These are phyloP conservation scores for Cephus pulcher DNA, from an alignment of 2,888 invertebrate genomes.

Conservation along the genomic window DNA sequence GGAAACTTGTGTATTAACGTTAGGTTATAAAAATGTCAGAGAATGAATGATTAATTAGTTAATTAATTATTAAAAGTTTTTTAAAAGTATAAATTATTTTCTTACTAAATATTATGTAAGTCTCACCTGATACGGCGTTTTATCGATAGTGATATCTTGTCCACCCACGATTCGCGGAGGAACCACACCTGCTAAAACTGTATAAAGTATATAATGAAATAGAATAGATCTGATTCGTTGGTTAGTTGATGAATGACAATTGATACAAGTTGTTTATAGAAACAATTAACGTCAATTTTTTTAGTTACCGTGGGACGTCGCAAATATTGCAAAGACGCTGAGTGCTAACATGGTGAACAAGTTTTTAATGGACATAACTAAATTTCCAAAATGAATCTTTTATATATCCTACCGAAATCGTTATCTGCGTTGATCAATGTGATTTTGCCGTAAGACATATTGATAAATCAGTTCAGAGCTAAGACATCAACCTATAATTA, in stretches of 20 bases:
- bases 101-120: background rate
- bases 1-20: background rate
- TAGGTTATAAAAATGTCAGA: background rate
- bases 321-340: background rate
- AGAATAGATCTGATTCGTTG: background rate
- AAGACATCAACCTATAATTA: background rate
- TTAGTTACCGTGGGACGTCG: background rate
- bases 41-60: background rate
- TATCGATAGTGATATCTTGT: background rate
- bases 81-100: background rate
- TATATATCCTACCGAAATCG: background rate
- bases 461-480: too few relatives aligned
- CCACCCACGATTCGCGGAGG: slow-evolving; percentile 12
- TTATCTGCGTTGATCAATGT: background rate
- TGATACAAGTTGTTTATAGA: too few relatives aligned
- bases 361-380: background rate
- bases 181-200: background rate
- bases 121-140: slow-evolving; percentile 13
- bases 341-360: background rate
- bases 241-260: background rate
- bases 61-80: too few relatives aligned
- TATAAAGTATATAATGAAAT: background rate
- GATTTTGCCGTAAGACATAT: background rate
- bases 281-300: background rate
- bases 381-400: background rate